Evolutionary conservation across 2,113 vertebrate species (phyloP), one percentile per base, ranked within the genome.

Genomic region (Clarias magur): DNA sequence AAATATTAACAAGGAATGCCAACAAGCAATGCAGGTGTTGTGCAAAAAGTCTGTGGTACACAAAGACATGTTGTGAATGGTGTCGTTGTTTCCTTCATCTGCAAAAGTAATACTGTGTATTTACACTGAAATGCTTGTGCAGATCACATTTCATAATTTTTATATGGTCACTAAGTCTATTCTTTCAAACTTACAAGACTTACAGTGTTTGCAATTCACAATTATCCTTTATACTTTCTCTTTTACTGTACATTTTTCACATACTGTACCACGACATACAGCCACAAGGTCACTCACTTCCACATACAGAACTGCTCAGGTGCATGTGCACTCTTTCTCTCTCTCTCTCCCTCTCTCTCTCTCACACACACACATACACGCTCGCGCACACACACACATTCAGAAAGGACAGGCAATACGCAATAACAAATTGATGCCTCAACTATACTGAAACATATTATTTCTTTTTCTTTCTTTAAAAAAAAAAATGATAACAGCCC

Each of bases 231-330:
- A 79, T 38, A 88, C 65, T 88, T 65, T 89, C 89, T 84, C n/a
- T 87, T 87, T 89, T 67, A 76, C 59, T 80, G 70, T 78, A 63
- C 84, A 79, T 38, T 78, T 82, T 79, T 63, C 89, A 65, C 80
- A 79, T 86, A 63, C 76, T 56, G 19, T 83, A 80, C 59, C 56
- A 48, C 30, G 53, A 38, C 70, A 81, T 62, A 87, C n/a, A 7
- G 90, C 91, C 89, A 93, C 89, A 92, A 86, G 86, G 85, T 85
- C 80, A 88, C 91, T 87, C 88, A 88, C 90, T 87, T 87, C 90
- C 88, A 88, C 84, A 89, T 63, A 88, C 57, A 85, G 82, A 75
- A 76, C n/a, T 73, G 62, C n/a, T 85, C 87, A 89, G 84, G 62
- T 91, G 87, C 86, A 2, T 88, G 88, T 75, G 75, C 83, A 88